A percentile compares a stretch with the other conserved stretches of the same genome.
These are phyloP conservation scores for Tursiops truncatus DNA, from an alignment of 2,113 vertebrate genomes.

Conservation along the genomic window DNA sequence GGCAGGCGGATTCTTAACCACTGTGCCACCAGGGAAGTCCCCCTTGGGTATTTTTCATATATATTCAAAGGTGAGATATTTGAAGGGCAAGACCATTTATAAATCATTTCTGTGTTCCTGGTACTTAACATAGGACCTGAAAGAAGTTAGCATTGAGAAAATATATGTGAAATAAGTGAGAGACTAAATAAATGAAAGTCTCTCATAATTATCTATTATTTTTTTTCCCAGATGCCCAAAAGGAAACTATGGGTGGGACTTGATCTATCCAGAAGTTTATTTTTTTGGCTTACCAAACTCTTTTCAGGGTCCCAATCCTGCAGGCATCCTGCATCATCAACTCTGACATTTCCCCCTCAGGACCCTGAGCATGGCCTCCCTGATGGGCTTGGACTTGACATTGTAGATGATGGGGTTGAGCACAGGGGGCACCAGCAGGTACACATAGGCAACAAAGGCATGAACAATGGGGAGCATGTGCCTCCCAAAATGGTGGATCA, in stretches of 20 bases:
- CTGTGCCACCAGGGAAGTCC: too few relatives aligned
- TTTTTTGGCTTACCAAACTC: background rate
- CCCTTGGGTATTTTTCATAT: background rate
- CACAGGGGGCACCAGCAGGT: slow-evolving; percentile 80
- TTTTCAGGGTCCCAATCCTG: background rate
- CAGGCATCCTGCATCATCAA: background rate
- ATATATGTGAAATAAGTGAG: background rate
- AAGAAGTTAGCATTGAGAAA: background rate
- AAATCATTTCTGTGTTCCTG: background rate
- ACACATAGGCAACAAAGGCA: slow-evolving; percentile 78
- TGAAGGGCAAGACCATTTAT: background rate
- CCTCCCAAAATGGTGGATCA: slow-evolving; percentile 80
- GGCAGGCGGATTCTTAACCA: too few relatives aligned
- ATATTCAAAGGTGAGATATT: background rate
- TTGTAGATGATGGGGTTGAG: slow-evolving; percentile 84
- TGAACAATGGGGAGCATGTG: slow-evolving; percentile 64
- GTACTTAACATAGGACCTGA: background rate
- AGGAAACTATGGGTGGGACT: background rate
- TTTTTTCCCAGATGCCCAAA: background rate
- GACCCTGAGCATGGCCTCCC: slow-evolving; percentile 68
- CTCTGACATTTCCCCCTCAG: background rate
- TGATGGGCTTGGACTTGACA: slow-evolving; percentile 81
- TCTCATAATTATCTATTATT: background rate
- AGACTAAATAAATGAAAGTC: background rate
- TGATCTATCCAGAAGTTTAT: background rate